Evolutionary conservation across 1,140 invertebrate species (phyloP), one percentile per base, ranked within the genome.

Genomic region (Lanistes nyassanus): DNA sequence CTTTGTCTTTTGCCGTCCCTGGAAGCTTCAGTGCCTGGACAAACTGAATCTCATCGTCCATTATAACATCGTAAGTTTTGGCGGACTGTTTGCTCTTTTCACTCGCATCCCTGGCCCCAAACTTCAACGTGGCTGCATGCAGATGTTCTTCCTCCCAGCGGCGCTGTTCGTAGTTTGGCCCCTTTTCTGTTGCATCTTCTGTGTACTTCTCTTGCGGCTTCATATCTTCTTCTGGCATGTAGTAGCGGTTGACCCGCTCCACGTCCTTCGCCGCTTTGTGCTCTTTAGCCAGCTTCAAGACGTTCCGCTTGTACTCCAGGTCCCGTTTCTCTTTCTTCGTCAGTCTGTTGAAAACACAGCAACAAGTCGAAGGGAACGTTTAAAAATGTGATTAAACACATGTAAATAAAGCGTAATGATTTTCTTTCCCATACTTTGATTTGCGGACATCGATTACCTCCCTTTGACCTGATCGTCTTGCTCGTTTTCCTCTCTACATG

Each of bases 101-200:
- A 92, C 90, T 94, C 34, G 93, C 93, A 91, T 98, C 94, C 90
- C 95, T 95, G 0, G 98, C 96, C 23, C 98, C 98, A 92, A 99
- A 98, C 82, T 93, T 92, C 86, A 97, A 94, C 51, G 94, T 92
- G 29, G 97, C 97, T n/a, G 95, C 95, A 34, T 94, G 93, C 90
- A 99, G 94, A 90, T 98, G 96, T 88, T 99, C 97, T 75, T 98
- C 95, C 91, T 99, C 98, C 98, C 98, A 99, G 91, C 98, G 97
- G 78, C 93, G 93, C 89, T 99, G 97, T 87, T 99, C 98, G 9
- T 95, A 96, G 88, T 97, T 94, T 1, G 95, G 94, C 51, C 94
- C 92, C 84, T 93, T 93, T 88, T 98, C 96, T 77, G 94, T 94
- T 90, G 97, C 96, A 39, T 96, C 94, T 89, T 99, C 97, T 69